Conservation (phyloP, 2,797 vertebrate species). For the Leptatherina wallacei region DNA sequence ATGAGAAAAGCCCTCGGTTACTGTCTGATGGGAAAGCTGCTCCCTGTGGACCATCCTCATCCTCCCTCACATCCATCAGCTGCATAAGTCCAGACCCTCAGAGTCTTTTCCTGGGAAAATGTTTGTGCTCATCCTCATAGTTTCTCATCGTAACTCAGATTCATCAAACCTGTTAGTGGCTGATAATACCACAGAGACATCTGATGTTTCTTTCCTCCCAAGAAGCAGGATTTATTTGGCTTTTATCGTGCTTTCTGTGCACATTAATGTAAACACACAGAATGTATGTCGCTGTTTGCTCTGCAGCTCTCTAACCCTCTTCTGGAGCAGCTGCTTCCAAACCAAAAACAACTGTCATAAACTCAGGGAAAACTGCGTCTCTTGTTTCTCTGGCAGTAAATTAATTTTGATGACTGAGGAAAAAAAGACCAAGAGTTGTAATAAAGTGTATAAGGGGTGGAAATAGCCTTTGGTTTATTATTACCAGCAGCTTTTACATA, state of each 20-base stretch:
- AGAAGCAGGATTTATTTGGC: conserved; percentile 15
- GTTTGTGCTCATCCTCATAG: not conserved
- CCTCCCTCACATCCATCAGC: conserved; percentile 29
- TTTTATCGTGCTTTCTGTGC: not conserved
- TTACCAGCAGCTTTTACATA: not conserved
- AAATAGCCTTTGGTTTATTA: not conserved
- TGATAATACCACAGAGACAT: conserved; percentile 13
- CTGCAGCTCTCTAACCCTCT: not conserved
- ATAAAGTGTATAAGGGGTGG: not conserved
- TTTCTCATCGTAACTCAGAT: conserved; percentile 11
- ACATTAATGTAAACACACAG: conserved; percentile 1
- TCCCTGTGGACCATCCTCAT: conserved; percentile 28
- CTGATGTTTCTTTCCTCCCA: not conserved
- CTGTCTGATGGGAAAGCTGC: conserved; percentile 34
- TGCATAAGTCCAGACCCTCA: not conserved
- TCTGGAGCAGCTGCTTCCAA: not conserved
- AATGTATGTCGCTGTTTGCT: conserved; percentile 9
- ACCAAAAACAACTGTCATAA: not conserved
- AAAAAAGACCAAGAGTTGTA: not conserved
- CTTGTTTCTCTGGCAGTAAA: not conserved
- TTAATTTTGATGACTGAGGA: not conserved
- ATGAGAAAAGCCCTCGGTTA: conserved; percentile 28
- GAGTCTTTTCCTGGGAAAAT: conserved; percentile 29
- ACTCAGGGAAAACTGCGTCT: not conserved
- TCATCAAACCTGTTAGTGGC: not conserved